phyloP scores from a whole-genome alignment of 2,113 vertebrate genomes.

The Saimiri boliviensis region DNA sequence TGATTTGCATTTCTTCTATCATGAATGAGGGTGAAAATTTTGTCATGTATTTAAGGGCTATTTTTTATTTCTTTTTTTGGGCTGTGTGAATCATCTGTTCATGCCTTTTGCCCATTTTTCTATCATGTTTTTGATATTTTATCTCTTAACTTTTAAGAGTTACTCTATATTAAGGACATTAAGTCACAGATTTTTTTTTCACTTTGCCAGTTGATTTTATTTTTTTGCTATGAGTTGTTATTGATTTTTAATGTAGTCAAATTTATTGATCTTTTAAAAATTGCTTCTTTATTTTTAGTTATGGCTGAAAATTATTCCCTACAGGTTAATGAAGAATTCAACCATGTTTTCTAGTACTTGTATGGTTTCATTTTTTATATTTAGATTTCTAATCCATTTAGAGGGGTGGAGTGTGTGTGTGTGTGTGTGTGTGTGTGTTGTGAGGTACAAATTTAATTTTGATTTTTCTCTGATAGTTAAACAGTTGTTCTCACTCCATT shows the following conservation, averaged over 20 bases:
- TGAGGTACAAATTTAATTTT: neutral
- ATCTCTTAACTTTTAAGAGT: neutral
- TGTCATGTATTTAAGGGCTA: neutral
- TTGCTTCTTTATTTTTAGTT: neutral
- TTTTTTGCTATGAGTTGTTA: neutral
- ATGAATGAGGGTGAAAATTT: neutral
- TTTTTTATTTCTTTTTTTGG: neutral
- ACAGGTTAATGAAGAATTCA: neutral
- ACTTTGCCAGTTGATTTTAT: neutral
- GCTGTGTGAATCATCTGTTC: neutral
- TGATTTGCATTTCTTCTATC: neutral
- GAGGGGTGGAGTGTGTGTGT: neutral
- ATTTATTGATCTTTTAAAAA: constrained; percentile 12
- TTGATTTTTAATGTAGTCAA: neutral
- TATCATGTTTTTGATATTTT: neutral
- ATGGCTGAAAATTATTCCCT: neutral
- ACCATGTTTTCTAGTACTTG: neutral
- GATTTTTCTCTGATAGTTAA: neutral
- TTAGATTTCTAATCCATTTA: neutral
- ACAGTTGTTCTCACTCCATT: neutral
- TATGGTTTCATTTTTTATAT: neutral
- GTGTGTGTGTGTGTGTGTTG: neutral
- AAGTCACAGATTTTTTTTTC: neutral
- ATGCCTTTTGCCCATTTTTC: neutral
- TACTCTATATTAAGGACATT: neutral